Base-by-base conservation (phyloP, 2,888 invertebrate genomes). In the Coleophora flavipennella region DNA sequence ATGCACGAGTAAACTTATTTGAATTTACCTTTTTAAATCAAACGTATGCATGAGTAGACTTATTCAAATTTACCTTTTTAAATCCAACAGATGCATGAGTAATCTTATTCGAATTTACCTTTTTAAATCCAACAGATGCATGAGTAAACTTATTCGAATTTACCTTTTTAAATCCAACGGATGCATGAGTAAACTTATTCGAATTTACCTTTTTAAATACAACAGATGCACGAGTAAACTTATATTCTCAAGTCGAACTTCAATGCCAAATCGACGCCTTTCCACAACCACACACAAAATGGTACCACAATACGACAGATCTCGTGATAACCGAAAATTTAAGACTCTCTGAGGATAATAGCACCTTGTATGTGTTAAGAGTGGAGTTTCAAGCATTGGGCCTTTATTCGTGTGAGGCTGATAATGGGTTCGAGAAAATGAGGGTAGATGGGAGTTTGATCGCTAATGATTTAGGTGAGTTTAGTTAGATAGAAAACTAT, bases 391-490 rank as follows among this genome's bases (percentile, higher is more conserved):
- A 50, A 1, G 55, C 80, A 41, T 45, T 80, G 2, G 89, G 89
- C 0, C 51, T 62, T 10, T 89, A 88, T 49, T 62, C 59, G 1
- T 89, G 89, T 55, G 65, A 67, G 29, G 87, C 86, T 1, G 70
- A 71, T 28, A 89, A 89, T 58, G 73, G 71, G 1, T 76, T 57
- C 49, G 80, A 81, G 39, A 66, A 38, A 2, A 28, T 74, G 2
- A 40, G 38, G 8, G 50, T 73, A 1, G 63, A 59, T 40, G 77
- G 69, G 1, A 64, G 50, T 8, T 44, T 83, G 20, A 56, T 43
- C 43, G 70, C 79, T 0, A 41, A 44, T 11, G 77, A 72, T 26
- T 64, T 81, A 27, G 76, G 83, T 83, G 53, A 63, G 70, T 48
- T 40, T 42, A 31, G 20, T 11, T 35, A 39, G 13, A n/a, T 38